phyloP scores from a whole-genome alignment of 2,888 invertebrate species.

The Dryadula phaetusa region DNA sequence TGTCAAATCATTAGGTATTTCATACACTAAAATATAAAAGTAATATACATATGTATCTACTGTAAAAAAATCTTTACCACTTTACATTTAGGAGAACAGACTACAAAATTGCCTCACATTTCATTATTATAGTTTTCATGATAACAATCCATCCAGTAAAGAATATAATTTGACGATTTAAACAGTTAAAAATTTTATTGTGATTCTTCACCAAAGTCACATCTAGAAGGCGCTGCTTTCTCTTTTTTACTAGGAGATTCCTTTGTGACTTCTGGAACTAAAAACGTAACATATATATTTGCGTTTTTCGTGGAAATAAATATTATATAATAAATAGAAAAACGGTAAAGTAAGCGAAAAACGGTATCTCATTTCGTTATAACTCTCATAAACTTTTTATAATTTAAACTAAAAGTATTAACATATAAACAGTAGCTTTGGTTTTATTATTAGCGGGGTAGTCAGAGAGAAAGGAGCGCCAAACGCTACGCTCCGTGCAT shows the following conservation, averaged over 20 bases:
- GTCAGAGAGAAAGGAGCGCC: too few species aligned
- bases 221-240: slow-evolving; percentile 60
- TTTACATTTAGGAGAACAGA: slow-evolving; percentile 21
- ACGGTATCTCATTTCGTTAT: too few species aligned
- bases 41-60: slow-evolving; percentile 12
- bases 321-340: too few species aligned
- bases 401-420: too few species aligned
- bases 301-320: slow-evolving; percentile 9
- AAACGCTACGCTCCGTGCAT: too few species aligned
- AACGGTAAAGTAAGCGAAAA: too few species aligned
- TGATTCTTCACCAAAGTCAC: slow-evolving; percentile 59
- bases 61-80: slow-evolving; percentile 18
- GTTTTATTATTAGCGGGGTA: too few species aligned
- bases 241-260: slow-evolving; percentile 61
- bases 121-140: slow-evolving; percentile 5
- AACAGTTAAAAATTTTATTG: slow-evolving; percentile 37
- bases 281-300: background rate
- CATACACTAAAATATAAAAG: slow-evolving; percentile 13
- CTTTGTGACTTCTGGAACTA: slow-evolving; percentile 50
- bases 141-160: slow-evolving; percentile 6
- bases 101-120: slow-evolving; percentile 4
- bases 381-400: too few species aligned
- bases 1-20: slow-evolving; percentile 19
- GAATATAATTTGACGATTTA: slow-evolving; percentile 4
- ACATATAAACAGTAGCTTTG: too few species aligned